Percentiles rank a stretch among this genome's conserved stretches.
These are phyloP conservation scores for Candoia aspera DNA, from an alignment of 2,113 vertebrate species.

Conservation along the genomic window DNA sequence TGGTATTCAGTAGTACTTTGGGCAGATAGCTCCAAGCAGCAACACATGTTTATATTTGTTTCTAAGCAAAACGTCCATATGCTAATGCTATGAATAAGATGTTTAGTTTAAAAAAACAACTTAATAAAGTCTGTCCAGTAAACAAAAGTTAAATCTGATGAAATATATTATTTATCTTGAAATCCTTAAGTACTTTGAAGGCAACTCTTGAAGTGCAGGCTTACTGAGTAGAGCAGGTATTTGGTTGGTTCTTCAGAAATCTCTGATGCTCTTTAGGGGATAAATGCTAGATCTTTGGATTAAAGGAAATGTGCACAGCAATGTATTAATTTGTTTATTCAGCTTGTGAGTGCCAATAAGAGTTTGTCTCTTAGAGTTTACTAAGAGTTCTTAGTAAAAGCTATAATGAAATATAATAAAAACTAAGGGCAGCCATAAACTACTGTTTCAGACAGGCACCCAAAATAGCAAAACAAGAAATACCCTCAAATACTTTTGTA, in stretches of 20 bases:
- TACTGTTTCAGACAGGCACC: background rate
- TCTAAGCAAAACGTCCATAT: background rate
- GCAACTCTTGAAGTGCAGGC: background rate
- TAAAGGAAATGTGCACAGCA: background rate
- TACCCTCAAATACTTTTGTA: background rate
- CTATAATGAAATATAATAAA: background rate
- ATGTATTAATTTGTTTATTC: background rate
- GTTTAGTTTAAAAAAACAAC: background rate
- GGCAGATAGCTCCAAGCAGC: slow-evolving; percentile 16
- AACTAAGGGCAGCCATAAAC: background rate
- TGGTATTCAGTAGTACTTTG: background rate
- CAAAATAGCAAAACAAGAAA: background rate
- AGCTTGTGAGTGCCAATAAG: background rate
- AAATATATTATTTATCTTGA: background rate
- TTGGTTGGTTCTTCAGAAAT: background rate
- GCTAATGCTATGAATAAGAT: background rate
- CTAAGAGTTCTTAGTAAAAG: no score
- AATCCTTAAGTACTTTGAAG: background rate
- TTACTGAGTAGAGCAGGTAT: background rate
- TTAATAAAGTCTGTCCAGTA: background rate
- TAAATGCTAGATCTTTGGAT: background rate
- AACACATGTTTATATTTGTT: slow-evolving; percentile 31
- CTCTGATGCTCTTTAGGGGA: background rate
- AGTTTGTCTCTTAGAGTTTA: no score
- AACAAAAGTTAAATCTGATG: background rate